A percentile compares a stretch with the other conserved stretches of the same genome.
phyloP scores from a whole-genome alignment of 2,888 invertebrate species.

The Apamea crenata region DNA sequence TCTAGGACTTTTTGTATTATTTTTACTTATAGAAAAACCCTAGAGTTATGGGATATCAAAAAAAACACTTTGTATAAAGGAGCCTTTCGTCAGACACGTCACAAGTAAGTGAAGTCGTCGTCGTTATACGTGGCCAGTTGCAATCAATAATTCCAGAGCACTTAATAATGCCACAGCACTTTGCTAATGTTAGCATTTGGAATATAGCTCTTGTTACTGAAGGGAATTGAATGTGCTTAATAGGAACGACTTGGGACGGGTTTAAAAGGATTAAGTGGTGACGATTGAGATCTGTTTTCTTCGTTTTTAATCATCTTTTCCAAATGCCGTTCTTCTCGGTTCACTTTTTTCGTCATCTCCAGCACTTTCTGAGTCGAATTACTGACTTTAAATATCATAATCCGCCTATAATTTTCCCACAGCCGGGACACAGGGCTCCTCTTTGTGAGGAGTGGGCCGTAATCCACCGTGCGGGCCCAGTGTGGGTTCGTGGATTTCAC shows the following conservation, averaged over 20 bases:
- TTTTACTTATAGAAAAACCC: no score
- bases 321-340: not conserved
- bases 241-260: not conserved
- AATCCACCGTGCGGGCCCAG: no score
- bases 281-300: not conserved
- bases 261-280: not conserved
- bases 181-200: constrained; percentile 14
- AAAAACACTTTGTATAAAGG: not conserved
- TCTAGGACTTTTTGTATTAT: no score
- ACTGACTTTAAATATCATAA: no score
- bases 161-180: constrained; percentile 33
- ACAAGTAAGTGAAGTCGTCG: not conserved
- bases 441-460: no score
- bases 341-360: not conserved
- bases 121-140: not conserved
- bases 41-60: no score
- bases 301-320: not conserved
- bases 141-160: constrained; percentile 40
- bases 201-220: constrained; percentile 1
- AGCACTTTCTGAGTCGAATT: no score
- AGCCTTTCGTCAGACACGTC: not conserved
- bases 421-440: no score
- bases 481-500: no score
- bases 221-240: constrained; percentile 21
- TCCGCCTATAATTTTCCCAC: no score